Percentiles rank a stretch among this genome's conserved stretches.
phyloP scores from a whole-genome alignment of 2,113 vertebrate genomes.

The Eolophus roseicapilla region DNA sequence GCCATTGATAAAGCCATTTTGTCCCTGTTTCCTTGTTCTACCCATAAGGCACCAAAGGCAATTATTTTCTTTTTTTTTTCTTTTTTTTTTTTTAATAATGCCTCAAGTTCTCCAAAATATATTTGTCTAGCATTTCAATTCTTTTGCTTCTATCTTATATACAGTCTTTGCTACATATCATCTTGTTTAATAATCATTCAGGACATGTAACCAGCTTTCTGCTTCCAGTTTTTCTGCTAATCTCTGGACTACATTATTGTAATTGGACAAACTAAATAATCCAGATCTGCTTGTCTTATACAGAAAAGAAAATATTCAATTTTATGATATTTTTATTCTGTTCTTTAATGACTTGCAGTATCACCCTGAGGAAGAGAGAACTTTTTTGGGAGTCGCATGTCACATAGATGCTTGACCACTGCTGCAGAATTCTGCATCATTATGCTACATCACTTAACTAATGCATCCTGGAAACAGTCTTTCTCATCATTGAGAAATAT shows the following conservation, averaged over 20 bases:
- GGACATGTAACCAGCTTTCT: neutral
- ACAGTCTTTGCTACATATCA: neutral
- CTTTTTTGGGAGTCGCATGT: neutral
- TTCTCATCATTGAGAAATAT: neutral
- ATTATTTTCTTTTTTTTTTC: neutral
- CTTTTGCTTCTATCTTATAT: neutral
- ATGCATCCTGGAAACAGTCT: neutral
- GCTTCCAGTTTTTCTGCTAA: neutral
- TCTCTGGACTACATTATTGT: neutral
- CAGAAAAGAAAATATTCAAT: neutral
- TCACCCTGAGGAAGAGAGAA: neutral
- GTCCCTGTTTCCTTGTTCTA: neutral
- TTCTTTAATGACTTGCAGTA: neutral
- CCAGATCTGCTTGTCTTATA: neutral
- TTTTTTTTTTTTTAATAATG: neutral
- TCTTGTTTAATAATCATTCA: neutral
- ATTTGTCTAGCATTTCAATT: neutral
- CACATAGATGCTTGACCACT: neutral
- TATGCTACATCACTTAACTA: neutral
- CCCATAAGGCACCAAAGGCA: neutral
- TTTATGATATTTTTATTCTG: neutral
- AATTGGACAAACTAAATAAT: neutral
- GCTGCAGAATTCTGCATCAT: neutral
- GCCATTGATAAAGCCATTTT: neutral
- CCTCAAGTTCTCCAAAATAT: neutral